These are phyloP conservation scores for Drosophila biarmipes DNA, from an alignment of 1,140 invertebrate genomes.

Conservation along the genomic window DNA sequence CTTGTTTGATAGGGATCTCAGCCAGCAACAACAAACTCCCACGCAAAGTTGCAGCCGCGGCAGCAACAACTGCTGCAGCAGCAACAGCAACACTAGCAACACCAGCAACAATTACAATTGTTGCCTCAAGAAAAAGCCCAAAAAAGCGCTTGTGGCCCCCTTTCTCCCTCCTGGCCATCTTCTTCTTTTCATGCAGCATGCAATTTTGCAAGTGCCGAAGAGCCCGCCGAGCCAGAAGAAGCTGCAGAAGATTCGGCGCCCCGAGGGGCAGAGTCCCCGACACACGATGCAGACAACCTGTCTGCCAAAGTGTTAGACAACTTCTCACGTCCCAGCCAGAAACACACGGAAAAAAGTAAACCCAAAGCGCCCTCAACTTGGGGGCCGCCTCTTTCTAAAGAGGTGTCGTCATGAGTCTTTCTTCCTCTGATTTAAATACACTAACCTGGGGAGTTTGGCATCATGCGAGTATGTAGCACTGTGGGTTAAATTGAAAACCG, in stretches of 20 bases:
- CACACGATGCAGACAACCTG: slow-evolving; percentile 65
- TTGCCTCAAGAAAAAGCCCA: slow-evolving; percentile 60
- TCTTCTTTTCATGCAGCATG: slow-evolving; percentile 52
- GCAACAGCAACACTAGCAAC: slow-evolving; percentile 34
- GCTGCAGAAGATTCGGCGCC: slow-evolving; percentile 17
- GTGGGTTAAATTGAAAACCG: no score
- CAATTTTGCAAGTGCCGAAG: slow-evolving; percentile 70
- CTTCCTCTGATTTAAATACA: slow-evolving; percentile 21
- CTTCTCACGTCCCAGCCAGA: slow-evolving; percentile 70
- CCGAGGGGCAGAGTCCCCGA: not conserved
- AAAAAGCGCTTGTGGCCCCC: slow-evolving; percentile 41
- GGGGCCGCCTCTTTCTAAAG: slow-evolving; percentile 23
- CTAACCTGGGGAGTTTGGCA: not conserved
- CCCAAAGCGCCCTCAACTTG: slow-evolving; percentile 22
- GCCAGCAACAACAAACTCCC: slow-evolving; percentile 63
- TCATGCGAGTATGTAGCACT: no score
- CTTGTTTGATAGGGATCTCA: slow-evolving; percentile 73
- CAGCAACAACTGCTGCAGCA: slow-evolving; percentile 38
- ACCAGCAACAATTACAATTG: slow-evolving; percentile 68
- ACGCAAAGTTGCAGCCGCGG: slow-evolving; percentile 69
- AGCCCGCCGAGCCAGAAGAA: slow-evolving; percentile 38
- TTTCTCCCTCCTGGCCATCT: slow-evolving; percentile 39
- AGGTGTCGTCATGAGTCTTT: slow-evolving; percentile 69
- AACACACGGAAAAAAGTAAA: slow-evolving; percentile 19
- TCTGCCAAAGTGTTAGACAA: slow-evolving; percentile 81